phyloP scores from a whole-genome alignment of 2,797 vertebrate genomes.

The Etheostoma perlongum region DNA sequence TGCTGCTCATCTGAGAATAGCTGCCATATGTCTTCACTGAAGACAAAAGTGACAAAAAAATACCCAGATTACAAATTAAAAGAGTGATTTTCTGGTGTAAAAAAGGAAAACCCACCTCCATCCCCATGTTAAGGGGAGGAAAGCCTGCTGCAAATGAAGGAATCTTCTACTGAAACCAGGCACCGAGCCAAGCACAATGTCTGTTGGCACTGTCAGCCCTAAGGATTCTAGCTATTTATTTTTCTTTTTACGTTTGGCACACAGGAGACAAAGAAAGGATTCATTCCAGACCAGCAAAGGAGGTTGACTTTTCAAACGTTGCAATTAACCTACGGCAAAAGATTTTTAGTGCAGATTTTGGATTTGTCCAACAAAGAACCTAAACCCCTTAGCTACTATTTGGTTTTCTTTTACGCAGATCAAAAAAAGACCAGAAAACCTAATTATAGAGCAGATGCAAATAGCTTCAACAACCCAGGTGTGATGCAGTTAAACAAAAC shows the following conservation, averaged over 20 bases:
- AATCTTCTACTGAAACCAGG: slow-evolving; percentile 68
- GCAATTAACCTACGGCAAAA: slow-evolving; percentile 75
- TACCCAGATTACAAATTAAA: slow-evolving; percentile 49
- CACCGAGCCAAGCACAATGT: slow-evolving; percentile 69
- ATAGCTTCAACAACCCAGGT: slow-evolving; percentile 33
- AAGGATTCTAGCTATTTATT: slow-evolving; percentile 72
- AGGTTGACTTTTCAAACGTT: slow-evolving; percentile 59
- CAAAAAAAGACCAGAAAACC: slow-evolving; percentile 16
- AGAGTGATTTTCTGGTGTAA: slow-evolving; percentile 61
- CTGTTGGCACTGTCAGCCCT: slow-evolving; percentile 64
- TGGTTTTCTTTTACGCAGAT: slow-evolving; percentile 24
- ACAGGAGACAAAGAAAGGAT: slow-evolving; percentile 65
- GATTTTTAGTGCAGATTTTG: slow-evolving; percentile 56
- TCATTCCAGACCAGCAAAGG: slow-evolving; percentile 58
- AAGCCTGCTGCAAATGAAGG: slow-evolving; percentile 67
- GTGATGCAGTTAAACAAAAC: slow-evolving; percentile 46
- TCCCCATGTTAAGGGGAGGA: slow-evolving; percentile 48
- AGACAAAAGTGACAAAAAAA: slow-evolving; percentile 48
- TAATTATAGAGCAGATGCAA: slow-evolving; percentile 45
- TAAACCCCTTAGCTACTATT: slow-evolving; percentile 34
- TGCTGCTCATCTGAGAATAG: slow-evolving; percentile 26
- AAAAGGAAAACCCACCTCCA: slow-evolving; percentile 56
- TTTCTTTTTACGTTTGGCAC: slow-evolving; percentile 68
- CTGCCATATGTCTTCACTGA: slow-evolving; percentile 26
- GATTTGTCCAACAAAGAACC: slow-evolving; percentile 44